Conservation (phyloP, 92 coral and sea anemone species). For the Nematostella vectensis region DNA sequence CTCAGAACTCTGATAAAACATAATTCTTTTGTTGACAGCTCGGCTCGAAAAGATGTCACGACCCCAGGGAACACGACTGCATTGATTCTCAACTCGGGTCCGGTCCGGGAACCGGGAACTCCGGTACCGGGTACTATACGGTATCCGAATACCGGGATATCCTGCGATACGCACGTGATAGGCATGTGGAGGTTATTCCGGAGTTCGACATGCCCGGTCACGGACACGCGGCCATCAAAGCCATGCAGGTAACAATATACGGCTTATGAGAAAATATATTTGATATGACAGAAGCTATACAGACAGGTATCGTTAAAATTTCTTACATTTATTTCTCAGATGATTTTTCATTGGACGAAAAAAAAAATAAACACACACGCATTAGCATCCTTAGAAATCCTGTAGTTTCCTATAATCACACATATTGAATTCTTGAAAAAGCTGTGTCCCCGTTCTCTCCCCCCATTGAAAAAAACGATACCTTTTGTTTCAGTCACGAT, state of each 20-base stretch:
- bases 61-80: constrained; percentile 63
- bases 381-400: too few relatives aligned
- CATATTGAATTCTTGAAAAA: too few relatives aligned
- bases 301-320: too few relatives aligned
- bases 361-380: too few relatives aligned
- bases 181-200: constrained; percentile 85
- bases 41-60: constrained; percentile 80
- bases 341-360: too few relatives aligned
- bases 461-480: not conserved
- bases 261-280: too few relatives aligned
- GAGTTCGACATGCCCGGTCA: constrained; percentile 99
- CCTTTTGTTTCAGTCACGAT: constrained; percentile 14
- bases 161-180: constrained; percentile 62
- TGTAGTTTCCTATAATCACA: too few relatives aligned
- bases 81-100: constrained; percentile 93
- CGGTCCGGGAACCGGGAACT: constrained; percentile 76
- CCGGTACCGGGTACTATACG: constrained; percentile 88
- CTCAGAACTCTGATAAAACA: not conserved
- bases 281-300: too few relatives aligned
- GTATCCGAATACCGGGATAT: constrained; percentile 81
- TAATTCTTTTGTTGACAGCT: constrained; percentile 16
- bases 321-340: too few relatives aligned
- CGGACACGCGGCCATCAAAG: constrained; percentile 90
- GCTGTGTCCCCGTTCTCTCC: too few relatives aligned
- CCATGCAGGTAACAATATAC: constrained; percentile 62